These are phyloP conservation scores for Megaleporinus macrocephalus DNA, from an alignment of 2,113 vertebrate genomes.

Conservation along the genomic window DNA sequence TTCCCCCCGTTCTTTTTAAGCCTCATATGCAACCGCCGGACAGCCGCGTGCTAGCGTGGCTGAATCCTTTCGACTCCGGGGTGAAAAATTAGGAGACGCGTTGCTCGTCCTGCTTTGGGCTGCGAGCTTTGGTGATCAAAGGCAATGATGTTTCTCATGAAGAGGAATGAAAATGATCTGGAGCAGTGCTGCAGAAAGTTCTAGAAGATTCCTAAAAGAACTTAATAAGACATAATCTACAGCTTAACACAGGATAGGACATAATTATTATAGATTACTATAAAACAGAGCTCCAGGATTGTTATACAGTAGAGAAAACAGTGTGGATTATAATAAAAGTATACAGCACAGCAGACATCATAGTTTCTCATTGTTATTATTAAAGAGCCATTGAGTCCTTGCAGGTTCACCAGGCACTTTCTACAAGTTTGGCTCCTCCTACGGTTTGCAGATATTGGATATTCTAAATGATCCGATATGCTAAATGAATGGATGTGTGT, in stretches of 20 bases:
- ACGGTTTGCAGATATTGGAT: neutral
- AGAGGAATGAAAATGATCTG: neutral
- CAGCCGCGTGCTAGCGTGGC: constrained; percentile 12
- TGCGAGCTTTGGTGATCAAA: neutral
- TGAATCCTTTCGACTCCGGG: neutral
- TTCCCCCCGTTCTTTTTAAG: constrained; percentile 58
- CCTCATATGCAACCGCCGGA: constrained; percentile 41
- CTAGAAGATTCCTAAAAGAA: neutral
- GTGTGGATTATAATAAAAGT: neutral
- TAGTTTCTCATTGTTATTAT: neutral
- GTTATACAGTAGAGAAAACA: too few species aligned
- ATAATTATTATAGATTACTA: neutral
- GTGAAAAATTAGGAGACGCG: neutral
- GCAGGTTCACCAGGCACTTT: too few species aligned
- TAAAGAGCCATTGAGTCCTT: neutral
- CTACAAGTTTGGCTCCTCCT: neutral
- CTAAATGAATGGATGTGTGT: neutral
- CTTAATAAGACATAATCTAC: neutral
- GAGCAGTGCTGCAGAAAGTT: neutral
- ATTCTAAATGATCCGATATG: neutral
- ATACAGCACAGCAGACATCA: neutral
- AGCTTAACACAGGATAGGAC: neutral
- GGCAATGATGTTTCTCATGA: neutral
- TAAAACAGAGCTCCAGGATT: neutral
- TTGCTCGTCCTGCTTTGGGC: neutral